These are phyloP conservation scores for Hemicentrotus pulcherrimus DNA, from an alignment of 35 echinoderm and acorn worm species.

Conservation along the genomic window DNA sequence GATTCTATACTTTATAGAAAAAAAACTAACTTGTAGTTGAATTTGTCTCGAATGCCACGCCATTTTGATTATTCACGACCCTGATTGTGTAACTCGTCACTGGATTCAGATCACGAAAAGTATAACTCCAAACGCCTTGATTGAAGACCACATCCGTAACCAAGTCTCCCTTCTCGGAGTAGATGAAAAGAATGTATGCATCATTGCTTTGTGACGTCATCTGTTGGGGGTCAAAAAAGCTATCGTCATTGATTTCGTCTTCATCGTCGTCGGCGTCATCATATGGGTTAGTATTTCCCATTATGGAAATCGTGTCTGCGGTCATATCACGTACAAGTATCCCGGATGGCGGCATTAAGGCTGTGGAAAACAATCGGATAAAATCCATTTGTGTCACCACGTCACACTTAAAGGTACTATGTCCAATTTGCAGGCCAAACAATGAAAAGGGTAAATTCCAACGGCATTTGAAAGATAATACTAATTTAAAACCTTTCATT, in stretches of 20 bases:
- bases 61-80: constrained; percentile 42
- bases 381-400: neutral
- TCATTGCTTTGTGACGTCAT: neutral
- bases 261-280: neutral
- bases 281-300: neutral
- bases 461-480: too few relatives aligned
- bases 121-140: constrained; percentile 26
- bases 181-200: constrained; percentile 27
- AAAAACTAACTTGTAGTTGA: constrained; percentile 3
- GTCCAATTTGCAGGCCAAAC: too few relatives aligned
- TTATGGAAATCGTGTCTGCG: constrained; percentile 3
- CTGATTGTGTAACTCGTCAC: constrained; percentile 29
- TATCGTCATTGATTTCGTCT: neutral
- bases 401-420: neutral
- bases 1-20: neutral
- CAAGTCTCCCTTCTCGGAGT: constrained; percentile 19
- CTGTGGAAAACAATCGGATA: neutral
- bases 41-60: constrained; percentile 29
- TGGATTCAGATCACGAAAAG: constrained; percentile 21
- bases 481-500: too few relatives aligned
- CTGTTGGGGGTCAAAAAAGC: neutral
- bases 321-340: constrained; percentile 23
- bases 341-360: neutral
- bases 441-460: too few relatives aligned
- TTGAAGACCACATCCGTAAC: constrained; percentile 33